A percentile compares a stretch with the other conserved stretches of the same genome.
These are phyloP conservation scores for Coilia nasus DNA, from an alignment of 2,797 vertebrate species.

Conservation along the genomic window DNA sequence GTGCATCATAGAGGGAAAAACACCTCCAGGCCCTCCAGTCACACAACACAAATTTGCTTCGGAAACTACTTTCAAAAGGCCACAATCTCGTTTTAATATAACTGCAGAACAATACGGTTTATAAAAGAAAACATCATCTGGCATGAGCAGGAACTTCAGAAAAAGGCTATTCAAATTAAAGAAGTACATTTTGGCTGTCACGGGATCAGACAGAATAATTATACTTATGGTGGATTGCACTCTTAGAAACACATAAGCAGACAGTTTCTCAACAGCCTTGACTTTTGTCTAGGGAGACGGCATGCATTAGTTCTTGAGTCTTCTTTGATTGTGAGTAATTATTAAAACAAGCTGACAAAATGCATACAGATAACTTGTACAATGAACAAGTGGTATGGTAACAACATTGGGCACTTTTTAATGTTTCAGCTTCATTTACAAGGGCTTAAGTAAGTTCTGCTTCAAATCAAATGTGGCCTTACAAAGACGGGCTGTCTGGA, in stretches of 20 bases:
- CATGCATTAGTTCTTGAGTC: not conserved
- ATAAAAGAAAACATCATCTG: not conserved
- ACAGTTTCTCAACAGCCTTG: not conserved
- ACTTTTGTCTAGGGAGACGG: not conserved
- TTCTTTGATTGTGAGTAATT: not conserved
- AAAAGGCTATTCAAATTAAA: not conserved
- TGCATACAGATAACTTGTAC: too few species aligned
- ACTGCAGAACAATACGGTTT: not conserved
- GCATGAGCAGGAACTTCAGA: not conserved
- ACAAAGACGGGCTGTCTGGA: too few species aligned
- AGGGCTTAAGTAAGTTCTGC: too few species aligned
- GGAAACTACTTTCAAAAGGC: not conserved
- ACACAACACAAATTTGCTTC: not conserved
- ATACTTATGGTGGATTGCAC: not conserved
- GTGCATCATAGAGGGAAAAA: not conserved
- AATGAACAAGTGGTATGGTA: too few species aligned
- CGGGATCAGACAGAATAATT: slow-evolving; percentile 13
- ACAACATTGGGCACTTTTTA: too few species aligned
- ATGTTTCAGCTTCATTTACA: too few species aligned
- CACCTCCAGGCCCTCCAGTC: not conserved
- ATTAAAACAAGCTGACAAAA: too few species aligned
- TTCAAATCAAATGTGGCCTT: too few species aligned
- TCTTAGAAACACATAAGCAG: not conserved
- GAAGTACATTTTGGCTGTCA: not conserved
- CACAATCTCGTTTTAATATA: not conserved